Conservation (phyloP, 2,797 vertebrate species). For the Mormyrops attenuatus region DNA sequence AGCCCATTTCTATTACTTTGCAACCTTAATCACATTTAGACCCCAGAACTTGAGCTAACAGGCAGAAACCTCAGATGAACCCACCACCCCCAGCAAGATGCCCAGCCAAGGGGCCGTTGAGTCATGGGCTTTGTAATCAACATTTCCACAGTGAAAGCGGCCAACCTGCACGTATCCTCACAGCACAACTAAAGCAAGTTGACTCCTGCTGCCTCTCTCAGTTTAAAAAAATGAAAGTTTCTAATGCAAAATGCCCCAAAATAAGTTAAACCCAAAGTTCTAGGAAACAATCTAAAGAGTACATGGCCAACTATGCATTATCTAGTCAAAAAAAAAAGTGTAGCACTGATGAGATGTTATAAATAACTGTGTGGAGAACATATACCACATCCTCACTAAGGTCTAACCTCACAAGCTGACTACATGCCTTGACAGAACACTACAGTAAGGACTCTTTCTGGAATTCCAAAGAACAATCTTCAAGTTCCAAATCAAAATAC, state of each 20-base stretch:
- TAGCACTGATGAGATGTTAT: not conserved
- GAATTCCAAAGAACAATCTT: not conserved
- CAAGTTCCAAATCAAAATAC: not conserved
- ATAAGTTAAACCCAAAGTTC: not conserved
- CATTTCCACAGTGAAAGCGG: not conserved
- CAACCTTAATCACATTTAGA: not conserved
- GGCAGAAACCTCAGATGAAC: not conserved
- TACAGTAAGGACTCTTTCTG: not conserved
- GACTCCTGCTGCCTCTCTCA: not conserved
- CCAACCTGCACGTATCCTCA: not conserved
- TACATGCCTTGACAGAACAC: not conserved
- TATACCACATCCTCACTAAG: not conserved
- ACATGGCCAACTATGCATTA: not conserved
- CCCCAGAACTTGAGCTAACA: not conserved
- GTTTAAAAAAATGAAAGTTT: not conserved
- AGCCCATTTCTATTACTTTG: not conserved
- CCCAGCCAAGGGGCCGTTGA: not conserved
- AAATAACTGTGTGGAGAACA: not conserved
- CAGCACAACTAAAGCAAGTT: not conserved
- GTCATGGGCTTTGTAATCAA: not conserved
- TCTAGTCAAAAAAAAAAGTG: not conserved
- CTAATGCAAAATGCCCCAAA: not conserved
- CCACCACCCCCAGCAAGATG: not conserved
- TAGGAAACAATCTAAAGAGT: not conserved
- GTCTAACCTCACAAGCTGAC: not conserved